These are phyloP conservation scores for Lophotriccus pileatus DNA, from an alignment of 2,797 vertebrate species.

Conservation along the genomic window DNA sequence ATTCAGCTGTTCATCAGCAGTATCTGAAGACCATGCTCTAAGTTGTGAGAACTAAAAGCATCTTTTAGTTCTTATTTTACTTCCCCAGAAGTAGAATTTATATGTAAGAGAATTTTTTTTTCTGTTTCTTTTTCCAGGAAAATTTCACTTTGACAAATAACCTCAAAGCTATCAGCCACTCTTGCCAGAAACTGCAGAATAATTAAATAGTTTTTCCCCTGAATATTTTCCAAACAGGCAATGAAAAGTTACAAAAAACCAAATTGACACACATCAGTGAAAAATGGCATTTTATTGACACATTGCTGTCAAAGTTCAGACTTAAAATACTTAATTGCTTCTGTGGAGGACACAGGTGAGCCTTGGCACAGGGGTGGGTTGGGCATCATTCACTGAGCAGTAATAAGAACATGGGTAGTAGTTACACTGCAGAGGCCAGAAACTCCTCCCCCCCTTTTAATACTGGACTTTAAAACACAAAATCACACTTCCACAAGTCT, in stretches of 20 bases:
- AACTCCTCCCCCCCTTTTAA: not conserved
- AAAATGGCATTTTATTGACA: not conserved
- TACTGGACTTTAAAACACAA: not conserved
- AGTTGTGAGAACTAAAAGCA: not conserved
- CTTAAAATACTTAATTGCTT: not conserved
- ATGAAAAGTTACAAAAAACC: not conserved
- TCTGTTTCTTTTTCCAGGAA: fast-evolving
- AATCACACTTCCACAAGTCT: not conserved
- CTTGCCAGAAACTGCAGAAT: not conserved
- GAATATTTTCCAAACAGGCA: not conserved
- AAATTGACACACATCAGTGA: fast-evolving
- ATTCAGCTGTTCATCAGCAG: not conserved
- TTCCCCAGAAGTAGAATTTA: not conserved
- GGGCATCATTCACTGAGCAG: not conserved
- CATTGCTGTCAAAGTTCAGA: not conserved
- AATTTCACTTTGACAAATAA: not conserved
- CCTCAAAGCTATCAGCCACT: not conserved
- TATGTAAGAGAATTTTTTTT: not conserved
- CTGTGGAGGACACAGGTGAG: not conserved
- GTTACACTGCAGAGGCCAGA: not conserved
- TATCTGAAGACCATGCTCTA: not conserved
- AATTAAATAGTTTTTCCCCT: not conserved
- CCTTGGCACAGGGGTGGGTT: not conserved
- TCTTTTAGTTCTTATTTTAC: not conserved
- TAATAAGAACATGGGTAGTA: not conserved